Conservation (phyloP, 1,140 invertebrate genomes). For the Pinna nobilis region DNA sequence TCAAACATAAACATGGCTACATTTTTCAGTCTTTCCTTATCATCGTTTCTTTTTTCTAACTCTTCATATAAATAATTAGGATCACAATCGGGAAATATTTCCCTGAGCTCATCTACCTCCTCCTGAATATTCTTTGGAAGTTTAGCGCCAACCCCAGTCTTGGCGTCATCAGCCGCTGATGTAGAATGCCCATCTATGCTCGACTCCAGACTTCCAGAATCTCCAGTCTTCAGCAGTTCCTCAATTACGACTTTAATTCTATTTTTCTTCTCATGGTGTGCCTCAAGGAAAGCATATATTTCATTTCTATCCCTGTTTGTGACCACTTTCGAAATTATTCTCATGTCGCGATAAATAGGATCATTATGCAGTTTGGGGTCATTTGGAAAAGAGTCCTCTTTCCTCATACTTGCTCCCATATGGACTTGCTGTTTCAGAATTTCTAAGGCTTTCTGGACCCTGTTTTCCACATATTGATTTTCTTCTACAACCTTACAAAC, state of each 20-base stretch:
- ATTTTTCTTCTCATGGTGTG: constrained; percentile 64
- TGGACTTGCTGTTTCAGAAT: constrained; percentile 25
- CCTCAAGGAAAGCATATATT: constrained; percentile 69
- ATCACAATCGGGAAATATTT: constrained; percentile 76
- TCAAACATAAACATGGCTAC: constrained; percentile 72
- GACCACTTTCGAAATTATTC: constrained; percentile 63
- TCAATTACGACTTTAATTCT: constrained; percentile 66
- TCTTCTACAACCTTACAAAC: constrained; percentile 43
- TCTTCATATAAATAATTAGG: constrained; percentile 76
- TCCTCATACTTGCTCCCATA: background rate
- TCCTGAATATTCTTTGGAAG: constrained; percentile 72
- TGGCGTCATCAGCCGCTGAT: constrained; percentile 21
- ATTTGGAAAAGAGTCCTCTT: constrained; percentile 41
- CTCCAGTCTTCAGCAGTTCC: constrained; percentile 53
- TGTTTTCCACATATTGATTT: constrained; percentile 2
- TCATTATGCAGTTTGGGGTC: constrained; percentile 56
- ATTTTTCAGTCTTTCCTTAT: constrained; percentile 53
- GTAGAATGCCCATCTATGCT: constrained; percentile 4
- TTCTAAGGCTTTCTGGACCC: constrained; percentile 22
- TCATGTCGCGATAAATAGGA: constrained; percentile 63
- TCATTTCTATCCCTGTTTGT: constrained; percentile 66
- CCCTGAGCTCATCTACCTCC: constrained; percentile 69
- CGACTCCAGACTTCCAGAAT: constrained; percentile 26
- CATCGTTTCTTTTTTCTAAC: constrained; percentile 47
- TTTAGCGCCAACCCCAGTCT: constrained; percentile 21